Evolutionary conservation across 2,113 vertebrate genomes (phyloP).

Genomic region (Seriola aureovittata): DNA sequence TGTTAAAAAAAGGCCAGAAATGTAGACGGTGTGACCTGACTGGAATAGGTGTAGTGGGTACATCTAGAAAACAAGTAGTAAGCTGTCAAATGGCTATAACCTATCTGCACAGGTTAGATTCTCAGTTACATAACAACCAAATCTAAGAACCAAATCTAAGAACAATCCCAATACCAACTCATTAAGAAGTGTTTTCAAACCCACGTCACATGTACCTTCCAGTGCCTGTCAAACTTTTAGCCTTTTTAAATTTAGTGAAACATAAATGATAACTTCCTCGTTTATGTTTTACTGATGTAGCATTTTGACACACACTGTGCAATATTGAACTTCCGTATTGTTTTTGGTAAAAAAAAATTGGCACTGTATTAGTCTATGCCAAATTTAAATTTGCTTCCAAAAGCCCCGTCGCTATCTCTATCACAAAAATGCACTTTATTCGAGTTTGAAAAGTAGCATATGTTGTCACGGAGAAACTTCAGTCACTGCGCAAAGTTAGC

Average conservation of each 20-base stretch:
- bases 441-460: constrained; percentile 49
- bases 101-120: neutral
- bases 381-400: neutral
- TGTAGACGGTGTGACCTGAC: neutral
- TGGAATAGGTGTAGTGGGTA: constrained; percentile 7
- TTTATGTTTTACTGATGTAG: neutral
- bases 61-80: neutral
- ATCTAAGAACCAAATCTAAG: neutral
- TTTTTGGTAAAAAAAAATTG: neutral
- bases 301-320: constrained; percentile 1
- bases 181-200: neutral
- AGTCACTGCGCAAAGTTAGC: constrained; percentile 51
- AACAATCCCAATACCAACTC: neutral
- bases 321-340: constrained; percentile 41
- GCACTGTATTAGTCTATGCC: rapidly evolving
- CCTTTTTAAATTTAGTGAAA: neutral
- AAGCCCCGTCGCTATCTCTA: neutral
- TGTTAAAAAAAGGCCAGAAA: neutral
- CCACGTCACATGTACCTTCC: neutral
- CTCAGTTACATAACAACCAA: neutral
- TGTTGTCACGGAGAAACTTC: constrained; percentile 33
- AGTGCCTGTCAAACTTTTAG: neutral
- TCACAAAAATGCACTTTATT: neutral
- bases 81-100: constrained; percentile 34
- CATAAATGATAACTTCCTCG: constrained; percentile 19